A percentile compares a stretch with the other conserved stretches of the same genome.
Conservation (phyloP, 2,113 vertebrate species). For the Mus pahari region DNA sequence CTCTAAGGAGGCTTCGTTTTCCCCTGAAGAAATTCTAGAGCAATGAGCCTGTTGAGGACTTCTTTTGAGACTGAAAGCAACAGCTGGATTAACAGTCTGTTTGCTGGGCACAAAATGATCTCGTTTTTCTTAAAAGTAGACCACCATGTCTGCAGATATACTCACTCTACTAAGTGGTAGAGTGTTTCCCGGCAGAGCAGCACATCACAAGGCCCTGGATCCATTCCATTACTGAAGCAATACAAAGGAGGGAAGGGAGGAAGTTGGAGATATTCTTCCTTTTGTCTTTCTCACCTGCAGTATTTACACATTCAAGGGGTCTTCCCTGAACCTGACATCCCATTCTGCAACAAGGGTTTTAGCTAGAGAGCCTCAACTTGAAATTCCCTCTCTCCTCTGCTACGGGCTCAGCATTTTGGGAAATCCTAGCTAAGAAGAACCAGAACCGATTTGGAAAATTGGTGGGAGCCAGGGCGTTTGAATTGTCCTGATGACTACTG, state of each 20-base stretch:
- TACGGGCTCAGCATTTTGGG: not conserved
- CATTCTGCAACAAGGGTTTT: not conserved
- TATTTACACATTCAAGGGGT: not conserved
- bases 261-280: not conserved
- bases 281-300: accelerated
- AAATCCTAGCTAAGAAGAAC: not conserved
- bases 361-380: not conserved
- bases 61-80: not conserved
- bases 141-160: not conserved
- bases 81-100: not conserved
- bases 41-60: not conserved
- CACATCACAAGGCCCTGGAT: not conserved
- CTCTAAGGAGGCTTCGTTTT: not conserved
- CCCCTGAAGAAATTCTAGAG: not conserved
- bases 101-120: not conserved
- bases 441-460: not conserved
- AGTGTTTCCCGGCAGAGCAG: not conserved
- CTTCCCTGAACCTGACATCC: not conserved
- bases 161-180: not conserved
- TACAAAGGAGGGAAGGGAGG: not conserved
- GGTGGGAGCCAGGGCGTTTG: not conserved
- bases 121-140: not conserved
- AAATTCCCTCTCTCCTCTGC: not conserved
- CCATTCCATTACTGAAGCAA: not conserved
- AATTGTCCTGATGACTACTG: not conserved